Evolutionary conservation across 2,797 vertebrate genomes (phyloP), one percentile per base, ranked within the genome.

Genomic region (Channa striata): DNA sequence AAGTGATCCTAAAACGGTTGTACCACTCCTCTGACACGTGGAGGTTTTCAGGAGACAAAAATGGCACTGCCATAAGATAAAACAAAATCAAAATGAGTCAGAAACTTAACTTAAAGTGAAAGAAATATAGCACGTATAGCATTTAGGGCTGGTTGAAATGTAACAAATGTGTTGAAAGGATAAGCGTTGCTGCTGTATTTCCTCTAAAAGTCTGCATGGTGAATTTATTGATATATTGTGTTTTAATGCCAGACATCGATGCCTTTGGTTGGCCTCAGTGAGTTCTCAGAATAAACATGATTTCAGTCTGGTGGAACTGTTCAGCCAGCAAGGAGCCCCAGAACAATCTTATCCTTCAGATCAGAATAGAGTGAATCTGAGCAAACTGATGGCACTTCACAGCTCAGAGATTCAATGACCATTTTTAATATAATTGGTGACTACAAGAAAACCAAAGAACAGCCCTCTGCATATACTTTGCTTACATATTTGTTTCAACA

Each of bases 1-100:
- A 99, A 6, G 94, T 94, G 77, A 99, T 94, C 1, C 96, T 94
- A 72, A 99, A 91, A 16, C 95, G 94, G 78, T 95, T 97, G 89
- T 97, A 99, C 97, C 97, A 98, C 85, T 99, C 96, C 33, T 99
- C 98, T 1, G 97, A 98, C 39, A 97, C 95, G 0, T 90, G 95
- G 0, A 99, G 84, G 56, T 97, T 97, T 74, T 87, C 92, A 11
- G 98, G 97, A 67, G 96, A 93, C 68, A 93, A 93, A 21, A 96
- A 88, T 0, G 96, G 94, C 82, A 96, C 98, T 99, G 86, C 19
- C 34, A 59, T 36, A 47, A 66, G 49, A 78, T 33, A 60, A 48
- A 25, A 66, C 5, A 56, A 56, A 53, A 67, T 19, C 14, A 54
- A 1, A 61, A 46, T 13, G 39, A 19, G n/a, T 0, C 40, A 6